A percentile compares a stretch with the other conserved stretches of the same genome.
These are phyloP conservation scores for Macaria notata DNA, from an alignment of 2,888 invertebrate genomes.

Conservation along the genomic window DNA sequence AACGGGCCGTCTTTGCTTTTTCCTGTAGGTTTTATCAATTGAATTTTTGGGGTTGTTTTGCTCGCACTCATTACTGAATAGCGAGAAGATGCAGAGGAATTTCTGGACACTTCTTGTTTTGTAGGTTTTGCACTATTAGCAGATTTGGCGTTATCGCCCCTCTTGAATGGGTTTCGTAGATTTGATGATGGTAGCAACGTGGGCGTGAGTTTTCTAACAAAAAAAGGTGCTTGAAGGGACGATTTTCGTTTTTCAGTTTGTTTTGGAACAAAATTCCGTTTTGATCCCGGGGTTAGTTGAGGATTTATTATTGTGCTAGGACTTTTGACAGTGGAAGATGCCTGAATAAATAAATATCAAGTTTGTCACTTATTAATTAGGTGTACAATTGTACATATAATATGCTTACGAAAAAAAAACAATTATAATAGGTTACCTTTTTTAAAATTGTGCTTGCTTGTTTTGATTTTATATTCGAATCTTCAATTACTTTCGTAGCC, in stretches of 20 bases:
- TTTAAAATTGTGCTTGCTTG: too few species aligned
- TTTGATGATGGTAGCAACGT: constrained; percentile 10
- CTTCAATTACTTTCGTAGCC: too few species aligned
- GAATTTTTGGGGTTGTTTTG: constrained; percentile 3
- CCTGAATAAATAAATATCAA: constrained; percentile 12
- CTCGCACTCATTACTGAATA: not conserved
- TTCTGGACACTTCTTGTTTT: constrained; percentile 10
- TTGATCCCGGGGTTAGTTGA: not conserved
- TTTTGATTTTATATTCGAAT: too few species aligned
- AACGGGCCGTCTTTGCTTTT: constrained; percentile 7
- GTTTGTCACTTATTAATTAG: too few species aligned
- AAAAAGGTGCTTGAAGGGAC: constrained; percentile 17
- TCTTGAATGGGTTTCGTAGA: constrained; percentile 23
- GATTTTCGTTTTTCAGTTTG: constrained; percentile 12
- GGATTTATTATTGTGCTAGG: constrained; percentile 23
- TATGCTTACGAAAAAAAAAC: too few species aligned
- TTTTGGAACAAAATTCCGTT: constrained; percentile 12
- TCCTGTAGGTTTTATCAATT: constrained; percentile 7
- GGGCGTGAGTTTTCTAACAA: constrained; percentile 15
- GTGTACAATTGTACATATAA: too few species aligned
- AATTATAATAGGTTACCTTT: too few species aligned
- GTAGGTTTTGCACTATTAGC: constrained; percentile 11
- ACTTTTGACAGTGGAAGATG: constrained; percentile 20
- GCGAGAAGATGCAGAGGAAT: not conserved
- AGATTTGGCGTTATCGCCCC: constrained; percentile 20